Evolutionary conservation across 2,113 vertebrate genomes (phyloP), one percentile per base, ranked within the genome.

Genomic region (Mohoua ochrocephala): DNA sequence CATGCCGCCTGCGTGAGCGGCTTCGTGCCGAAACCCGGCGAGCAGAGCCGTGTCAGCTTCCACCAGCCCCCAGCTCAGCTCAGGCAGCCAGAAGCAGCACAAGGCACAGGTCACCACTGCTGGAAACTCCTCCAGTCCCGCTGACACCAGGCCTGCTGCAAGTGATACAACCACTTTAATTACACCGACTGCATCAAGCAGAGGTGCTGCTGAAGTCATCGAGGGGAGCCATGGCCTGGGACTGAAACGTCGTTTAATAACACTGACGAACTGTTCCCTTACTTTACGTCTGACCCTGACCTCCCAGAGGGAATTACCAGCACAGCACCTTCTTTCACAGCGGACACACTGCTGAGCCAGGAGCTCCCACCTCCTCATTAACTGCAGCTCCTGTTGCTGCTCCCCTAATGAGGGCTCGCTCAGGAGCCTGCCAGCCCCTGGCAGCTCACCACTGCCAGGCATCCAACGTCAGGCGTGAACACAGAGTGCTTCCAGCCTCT

Each of bases 11-110:
- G 15, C 27, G 76, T 56, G 73, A 33, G 74, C 22, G 23, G 12
- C 63, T 56, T 22, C 0, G 0, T 11, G 71, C 41, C 3, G 1
- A 41, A 45, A 28, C 4, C 20, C 22, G 0, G 59, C 0, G 0
- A 31, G 19, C 74, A 39, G 37, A 6, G 0, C 26, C 18, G 1
- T 11, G 1, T 18, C 77, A 31, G 68, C 60, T 33, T 13, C 53
- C 31, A 3, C 4, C 1, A 1, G 84, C 49, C 57, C 49, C 45
- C 41, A 3, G 41, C 2, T 18, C 41, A 61, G 59, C 77, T 41
- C 6, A 0, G 73, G 68, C 9, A 9, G 80, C 52, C 90, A 61
- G 26, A 50, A 44, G 64, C 87, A 80, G 27, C 1, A 2, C 1
- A 2, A 35, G 81, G 74, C 85, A 53, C 21, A 52, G 89, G 93